Base-by-base conservation (phyloP, 2,888 invertebrate species). In the Prosapia bicincta region DNA sequence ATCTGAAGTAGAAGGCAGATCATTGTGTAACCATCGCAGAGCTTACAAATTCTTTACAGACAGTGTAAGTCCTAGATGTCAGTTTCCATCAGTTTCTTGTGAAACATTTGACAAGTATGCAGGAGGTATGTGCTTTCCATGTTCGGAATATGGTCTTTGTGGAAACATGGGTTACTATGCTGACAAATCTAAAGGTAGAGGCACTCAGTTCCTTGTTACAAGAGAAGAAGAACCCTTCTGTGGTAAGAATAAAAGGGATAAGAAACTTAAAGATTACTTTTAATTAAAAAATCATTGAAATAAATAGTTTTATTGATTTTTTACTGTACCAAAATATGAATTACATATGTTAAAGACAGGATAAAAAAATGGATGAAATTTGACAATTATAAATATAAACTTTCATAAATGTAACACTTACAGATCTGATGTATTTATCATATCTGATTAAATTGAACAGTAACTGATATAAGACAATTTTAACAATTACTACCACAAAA, bases 161-260 rank as follows among this genome's bases (percentile, higher is more conserved):
- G 95, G 95, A 38, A 94, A 95, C 83, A 96, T 97, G 96, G 97
- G 97, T 0, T 97, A 96, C 86, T 96, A 96, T 84, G 94, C 97
- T 0, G 94, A 97, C 84, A 88, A 91, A 69, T 93, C 94, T 0
- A 88, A 90, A 3, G 96, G 94, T 0, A 87, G 95, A 28, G 97
- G 97, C 0, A 93, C 93, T 81, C 88, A 97, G n/a, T 98, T 94
- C 83, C 86, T 97, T 69, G 89, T 96, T 3, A 98, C 98, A 0
- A 89, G 96, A 78, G 94, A 95, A 79, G 94, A 95, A 83, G 95
- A 96, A 84, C 97, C 97, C 0, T 97, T 96, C 84, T 97, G 97
- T 85, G 93, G 93, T 93, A 86, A 85, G 83, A 80, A 26, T 9
- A 13, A 24, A 68, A 15, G 25, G 10, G n/a, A 7, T 13, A 38